phyloP scores from a whole-genome alignment of 2,797 vertebrate genomes.

The Pteronotus mesoamericanus region DNA sequence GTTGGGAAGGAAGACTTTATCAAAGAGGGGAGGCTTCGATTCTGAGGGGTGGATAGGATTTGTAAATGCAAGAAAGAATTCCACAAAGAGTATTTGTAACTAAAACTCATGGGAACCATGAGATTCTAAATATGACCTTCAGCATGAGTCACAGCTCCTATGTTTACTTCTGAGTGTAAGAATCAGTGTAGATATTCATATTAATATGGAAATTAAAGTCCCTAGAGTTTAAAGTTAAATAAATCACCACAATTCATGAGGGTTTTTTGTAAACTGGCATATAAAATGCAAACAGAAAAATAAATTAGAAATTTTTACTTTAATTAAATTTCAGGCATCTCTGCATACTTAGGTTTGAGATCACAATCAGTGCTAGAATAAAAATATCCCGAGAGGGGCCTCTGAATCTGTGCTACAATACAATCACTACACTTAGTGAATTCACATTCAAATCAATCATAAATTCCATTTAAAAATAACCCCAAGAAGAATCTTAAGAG shows the following conservation, averaged over 20 bases:
- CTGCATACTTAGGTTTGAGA: conserved; percentile 37
- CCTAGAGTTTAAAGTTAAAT: conserved; percentile 35
- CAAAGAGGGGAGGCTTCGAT: background rate
- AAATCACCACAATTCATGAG: conserved; percentile 14
- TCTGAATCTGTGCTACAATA: conserved; percentile 18
- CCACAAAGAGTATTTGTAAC: conserved; percentile 9
- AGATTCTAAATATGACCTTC: conserved; percentile 61
- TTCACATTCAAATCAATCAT: conserved; percentile 5
- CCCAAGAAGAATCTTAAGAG: conserved; percentile 34
- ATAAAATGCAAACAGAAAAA: conserved; percentile 22
- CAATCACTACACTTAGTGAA: conserved; percentile 16
- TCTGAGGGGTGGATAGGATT: background rate
- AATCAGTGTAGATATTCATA: conserved; percentile 49
- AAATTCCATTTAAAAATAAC: conserved; percentile 56
- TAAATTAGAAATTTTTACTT: background rate
- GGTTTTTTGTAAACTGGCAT: background rate
- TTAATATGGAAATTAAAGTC: conserved; percentile 48
- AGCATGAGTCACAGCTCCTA: conserved; percentile 24
- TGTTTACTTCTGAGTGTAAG: conserved; percentile 26
- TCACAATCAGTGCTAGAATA: background rate
- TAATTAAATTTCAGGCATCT: conserved; percentile 53
- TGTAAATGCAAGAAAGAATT: conserved; percentile 31
- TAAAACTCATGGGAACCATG: conserved; percentile 63
- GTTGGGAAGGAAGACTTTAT: conserved; percentile 34
- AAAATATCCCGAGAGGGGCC: conserved; percentile 13